Conservation (phyloP, 2,113 vertebrate species). For the Pseudonaja textilis region DNA sequence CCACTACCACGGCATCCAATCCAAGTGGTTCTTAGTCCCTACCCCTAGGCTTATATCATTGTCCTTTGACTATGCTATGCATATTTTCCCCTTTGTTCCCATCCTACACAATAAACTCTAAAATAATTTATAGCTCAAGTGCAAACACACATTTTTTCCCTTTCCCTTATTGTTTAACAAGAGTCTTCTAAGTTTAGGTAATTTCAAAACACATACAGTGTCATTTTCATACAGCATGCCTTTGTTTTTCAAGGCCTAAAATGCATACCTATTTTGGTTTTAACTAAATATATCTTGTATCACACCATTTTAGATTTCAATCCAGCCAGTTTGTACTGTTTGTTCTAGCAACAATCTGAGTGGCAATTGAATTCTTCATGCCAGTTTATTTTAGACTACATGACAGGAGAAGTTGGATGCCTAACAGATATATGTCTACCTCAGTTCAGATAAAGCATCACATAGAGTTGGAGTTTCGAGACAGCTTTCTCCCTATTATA, state of each 20-base stretch:
- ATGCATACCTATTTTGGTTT: constrained; percentile 31
- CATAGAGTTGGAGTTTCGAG: neutral
- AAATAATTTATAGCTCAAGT: constrained; percentile 56
- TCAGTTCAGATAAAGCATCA: neutral
- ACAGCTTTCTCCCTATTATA: neutral
- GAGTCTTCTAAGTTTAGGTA: constrained; percentile 65
- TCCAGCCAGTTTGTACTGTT: neutral
- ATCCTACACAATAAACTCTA: constrained; percentile 33
- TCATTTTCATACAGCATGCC: constrained; percentile 59
- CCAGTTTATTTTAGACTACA: neutral
- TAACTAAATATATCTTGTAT: constrained; percentile 27
- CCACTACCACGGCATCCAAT: neutral
- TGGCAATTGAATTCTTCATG: neutral
- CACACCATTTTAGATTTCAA: constrained; percentile 39
- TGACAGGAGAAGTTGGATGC: neutral
- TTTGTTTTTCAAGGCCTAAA: constrained; percentile 55
- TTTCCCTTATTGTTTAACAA: constrained; percentile 62
- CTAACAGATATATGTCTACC: neutral
- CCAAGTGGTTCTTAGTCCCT: neutral
- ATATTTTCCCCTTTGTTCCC: constrained; percentile 10
- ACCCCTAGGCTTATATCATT: neutral
- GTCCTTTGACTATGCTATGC: constrained; percentile 34
- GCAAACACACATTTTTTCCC: constrained; percentile 51
- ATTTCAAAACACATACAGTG: constrained; percentile 49
- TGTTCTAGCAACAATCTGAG: neutral